Base-by-base conservation (phyloP, 2,888 invertebrate species). In the Lasioglossum vierecki region DNA sequence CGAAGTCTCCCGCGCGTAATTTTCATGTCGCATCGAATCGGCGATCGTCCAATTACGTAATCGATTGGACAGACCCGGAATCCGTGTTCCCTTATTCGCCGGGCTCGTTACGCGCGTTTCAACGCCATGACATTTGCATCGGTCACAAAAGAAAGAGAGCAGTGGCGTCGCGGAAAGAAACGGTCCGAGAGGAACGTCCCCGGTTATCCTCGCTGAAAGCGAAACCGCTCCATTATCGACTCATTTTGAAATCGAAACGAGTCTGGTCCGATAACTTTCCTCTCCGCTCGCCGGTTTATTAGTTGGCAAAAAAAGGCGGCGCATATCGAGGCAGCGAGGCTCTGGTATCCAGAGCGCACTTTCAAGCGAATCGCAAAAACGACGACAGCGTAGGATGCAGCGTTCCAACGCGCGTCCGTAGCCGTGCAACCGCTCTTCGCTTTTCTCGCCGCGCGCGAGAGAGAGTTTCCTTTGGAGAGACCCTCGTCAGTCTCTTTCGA, bases 301-400 rank as follows among this genome's bases (percentile, higher is more conserved):
- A 13, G 68, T 57, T 75, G 4, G 71, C n/a, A 46, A 63, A 76
- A 35, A 73, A 77, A 53, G 22, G 26, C 30, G 26, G 68, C 53
- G 70, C 84, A 71, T 46, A 72, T 49, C 60, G 44, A 44, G 71
- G 60, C 0, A 63, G 57, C 53, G 22, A n/a, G 71, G n/a, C 15
- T 26, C 35, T 68, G n/a, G 75, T 57, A 82, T 82, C 46, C 53
- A 71, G 53, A 63, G 44, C 30, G 63, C 74, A 75, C 78, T 84
- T 83, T 83, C 84, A 63, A 83, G 71, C 53, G 35, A 35, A 26
- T 75, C 44, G 60, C 60, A 84, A 84, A 84, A 83, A 76, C 46
- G 11, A 53, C 22, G 22, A 72, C 44, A 9, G 2, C 73, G 11
- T 44, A 76, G 82, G 82, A 81, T 68, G 44, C 68, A 41, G 73